Base-by-base conservation (phyloP, 2,888 invertebrate genomes). In the Dasysyrphus albostriatus region DNA sequence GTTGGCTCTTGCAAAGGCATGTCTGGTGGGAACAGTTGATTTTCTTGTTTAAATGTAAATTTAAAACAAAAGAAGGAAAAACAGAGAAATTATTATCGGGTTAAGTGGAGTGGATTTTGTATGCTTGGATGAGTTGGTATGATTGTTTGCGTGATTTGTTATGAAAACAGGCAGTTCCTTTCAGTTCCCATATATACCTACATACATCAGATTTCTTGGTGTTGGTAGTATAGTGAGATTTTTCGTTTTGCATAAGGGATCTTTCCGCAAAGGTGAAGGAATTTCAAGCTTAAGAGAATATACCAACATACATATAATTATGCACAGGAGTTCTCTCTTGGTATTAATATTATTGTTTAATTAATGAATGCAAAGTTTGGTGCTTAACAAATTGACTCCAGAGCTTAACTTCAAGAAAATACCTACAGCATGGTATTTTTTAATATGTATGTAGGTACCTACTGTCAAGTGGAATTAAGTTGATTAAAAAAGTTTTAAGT, bases 11-110 rank as follows among this genome's bases (percentile, higher is more conserved):
- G 19, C 42, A 10, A n/a, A 2, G 39, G 24, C 39, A 34, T 24
- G 74, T 10, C 56, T 54, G 58, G 51, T 72, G 69, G 32, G 63
- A 63, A 42, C 63, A 70, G 83, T 83, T 79, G 83, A 79, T 79
- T 61, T 74, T 74, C 79, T 83, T 29, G 69, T 83, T 74, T 44
- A 75, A 83, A 79, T 83, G 74, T 58, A 70, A 73, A 78, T 75
- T 75, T 73, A 63, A 84, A 78, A 58, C 65, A 65, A 80, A 51
- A 58, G 37, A 65, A 58, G 59, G 42, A 67, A 58, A 76, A 65
- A 74, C 59, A 34, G 8, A 14, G 42, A 67, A 74, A 58, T 74
- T 42, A 74, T 80, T 49, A 49, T 59, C 32, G 32, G 58, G 54
- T 72, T 72, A 56, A 72, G 58, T 44, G 42, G 58, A 72, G 72